A percentile compares a stretch with the other conserved stretches of the same genome.
phyloP scores from a whole-genome alignment of 1,140 invertebrate genomes.

The Brachionus asplanchnoidis region DNA sequence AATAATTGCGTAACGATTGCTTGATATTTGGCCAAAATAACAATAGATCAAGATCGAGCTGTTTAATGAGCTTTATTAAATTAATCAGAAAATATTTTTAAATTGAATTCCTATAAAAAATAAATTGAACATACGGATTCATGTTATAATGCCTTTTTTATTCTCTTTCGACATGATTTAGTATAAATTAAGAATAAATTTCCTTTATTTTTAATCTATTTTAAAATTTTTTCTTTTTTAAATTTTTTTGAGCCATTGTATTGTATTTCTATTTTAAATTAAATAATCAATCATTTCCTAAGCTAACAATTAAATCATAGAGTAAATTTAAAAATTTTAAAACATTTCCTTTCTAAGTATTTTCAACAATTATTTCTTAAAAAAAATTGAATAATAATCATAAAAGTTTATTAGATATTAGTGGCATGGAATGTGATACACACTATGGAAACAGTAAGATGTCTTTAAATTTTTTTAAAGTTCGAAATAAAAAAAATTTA shows the following conservation, averaged over 20 bases:
- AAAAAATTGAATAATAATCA: too few relatives aligned
- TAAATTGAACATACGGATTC: neutral
- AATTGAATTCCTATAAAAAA: neutral
- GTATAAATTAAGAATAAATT: neutral
- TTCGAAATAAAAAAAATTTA: too few relatives aligned
- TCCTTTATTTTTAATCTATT: neutral
- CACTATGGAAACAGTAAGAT: too few relatives aligned
- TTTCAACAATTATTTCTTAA: too few relatives aligned
- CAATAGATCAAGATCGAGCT: neutral
- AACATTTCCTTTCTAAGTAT: too few relatives aligned
- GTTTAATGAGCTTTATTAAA: conserved; percentile 31
- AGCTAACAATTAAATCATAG: too few relatives aligned
- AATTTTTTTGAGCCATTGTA: neutral
- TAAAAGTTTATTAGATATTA: too few relatives aligned
- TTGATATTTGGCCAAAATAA: neutral
- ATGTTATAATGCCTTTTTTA: neutral
- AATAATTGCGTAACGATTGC: neutral
- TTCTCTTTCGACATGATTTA: neutral
- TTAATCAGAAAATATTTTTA: conserved; percentile 9
- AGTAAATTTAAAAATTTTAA: too few relatives aligned
- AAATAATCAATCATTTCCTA: too few relatives aligned
- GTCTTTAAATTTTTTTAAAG: too few relatives aligned
- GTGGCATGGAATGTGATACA: too few relatives aligned
- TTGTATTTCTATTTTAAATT: neutral
- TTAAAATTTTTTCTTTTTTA: neutral